These are phyloP conservation scores for Arenaria interpres DNA, from an alignment of 2,113 vertebrate species.

Conservation along the genomic window DNA sequence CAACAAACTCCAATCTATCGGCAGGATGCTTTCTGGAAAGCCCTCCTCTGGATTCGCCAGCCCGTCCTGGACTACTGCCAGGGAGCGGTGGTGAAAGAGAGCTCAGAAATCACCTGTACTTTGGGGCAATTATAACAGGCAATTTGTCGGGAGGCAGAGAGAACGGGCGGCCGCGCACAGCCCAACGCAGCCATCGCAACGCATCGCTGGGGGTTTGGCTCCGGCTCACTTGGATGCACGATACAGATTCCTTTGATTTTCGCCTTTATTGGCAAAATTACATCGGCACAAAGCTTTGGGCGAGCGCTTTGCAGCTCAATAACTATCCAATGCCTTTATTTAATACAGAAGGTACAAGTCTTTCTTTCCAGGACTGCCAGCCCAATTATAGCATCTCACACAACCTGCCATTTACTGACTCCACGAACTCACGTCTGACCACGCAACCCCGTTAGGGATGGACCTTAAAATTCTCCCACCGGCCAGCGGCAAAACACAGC, in stretches of 20 bases:
- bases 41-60: background rate
- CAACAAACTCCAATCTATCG: fast-evolving
- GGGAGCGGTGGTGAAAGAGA: background rate
- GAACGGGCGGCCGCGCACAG: background rate
- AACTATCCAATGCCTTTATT: background rate
- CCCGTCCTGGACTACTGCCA: slow-evolving; percentile 12
- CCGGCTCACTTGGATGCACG: background rate
- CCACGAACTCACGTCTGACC: background rate
- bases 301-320: background rate
- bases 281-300: background rate
- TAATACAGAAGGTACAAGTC: background rate
- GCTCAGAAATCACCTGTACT: slow-evolving; percentile 38
- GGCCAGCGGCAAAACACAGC: background rate
- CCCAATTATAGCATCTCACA: background rate
- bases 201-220: background rate
- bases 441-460: fast-evolving
- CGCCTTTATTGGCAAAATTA: background rate
- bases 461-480: background rate
- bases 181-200: background rate
- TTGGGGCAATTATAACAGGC: slow-evolving; percentile 46
- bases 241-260: background rate
- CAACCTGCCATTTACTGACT: background rate
- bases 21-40: background rate
- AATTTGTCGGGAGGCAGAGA: slow-evolving; percentile 27
- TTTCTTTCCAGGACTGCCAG: background rate